Conservation (phyloP, 2,797 vertebrate genomes). For the Ceryle rudis region DNA sequence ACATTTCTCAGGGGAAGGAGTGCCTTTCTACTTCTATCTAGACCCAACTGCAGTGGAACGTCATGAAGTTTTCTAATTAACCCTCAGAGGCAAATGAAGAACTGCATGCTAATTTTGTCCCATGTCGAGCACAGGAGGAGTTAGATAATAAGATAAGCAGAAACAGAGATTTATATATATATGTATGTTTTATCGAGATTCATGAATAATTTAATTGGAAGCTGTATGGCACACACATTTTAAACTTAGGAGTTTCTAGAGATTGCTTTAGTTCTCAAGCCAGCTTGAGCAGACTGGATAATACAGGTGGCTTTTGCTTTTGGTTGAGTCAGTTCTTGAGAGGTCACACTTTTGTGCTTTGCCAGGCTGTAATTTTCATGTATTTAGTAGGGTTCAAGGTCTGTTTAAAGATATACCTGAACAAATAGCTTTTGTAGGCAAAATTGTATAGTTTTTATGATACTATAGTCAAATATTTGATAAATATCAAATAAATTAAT, state of each 20-base stretch:
- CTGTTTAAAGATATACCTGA: neutral
- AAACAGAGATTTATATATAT: neutral
- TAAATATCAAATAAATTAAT: too few relatives aligned
- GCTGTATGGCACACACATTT: neutral
- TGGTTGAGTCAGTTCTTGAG: neutral
- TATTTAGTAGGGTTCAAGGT: neutral
- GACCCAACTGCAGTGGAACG: rapidly evolving
- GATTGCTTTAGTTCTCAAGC: neutral
- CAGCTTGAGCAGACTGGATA: neutral
- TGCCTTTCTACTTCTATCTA: neutral
- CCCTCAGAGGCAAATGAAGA: neutral
- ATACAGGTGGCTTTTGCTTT: neutral
- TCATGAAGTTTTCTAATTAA: neutral
- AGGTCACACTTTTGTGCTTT: neutral
- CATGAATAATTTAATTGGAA: neutral
- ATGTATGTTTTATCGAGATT: neutral
- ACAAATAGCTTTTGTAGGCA: neutral
- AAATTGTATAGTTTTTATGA: neutral
- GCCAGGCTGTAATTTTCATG: neutral
- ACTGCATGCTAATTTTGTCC: neutral
- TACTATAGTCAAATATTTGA: neutral
- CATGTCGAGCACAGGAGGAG: neutral
- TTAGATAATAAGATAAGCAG: neutral
- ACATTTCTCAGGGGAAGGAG: neutral
- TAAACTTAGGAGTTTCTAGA: neutral